phyloP scores from a whole-genome alignment of 2,113 vertebrate species.

The Strix uralensis region DNA sequence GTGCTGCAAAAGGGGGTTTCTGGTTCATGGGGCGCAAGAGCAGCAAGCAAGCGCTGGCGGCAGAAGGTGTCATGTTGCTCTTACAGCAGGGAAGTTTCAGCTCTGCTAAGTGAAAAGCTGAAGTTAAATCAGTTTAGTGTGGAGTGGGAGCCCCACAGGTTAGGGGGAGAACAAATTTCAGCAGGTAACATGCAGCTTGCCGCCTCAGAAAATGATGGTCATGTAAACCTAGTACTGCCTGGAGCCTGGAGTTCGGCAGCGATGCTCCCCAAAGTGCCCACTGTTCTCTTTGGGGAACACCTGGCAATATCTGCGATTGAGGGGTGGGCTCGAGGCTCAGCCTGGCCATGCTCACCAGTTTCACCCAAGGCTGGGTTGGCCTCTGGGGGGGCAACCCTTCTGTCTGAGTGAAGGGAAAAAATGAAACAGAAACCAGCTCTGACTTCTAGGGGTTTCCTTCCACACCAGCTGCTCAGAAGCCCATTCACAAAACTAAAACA shows the following conservation, averaged over 20 bases:
- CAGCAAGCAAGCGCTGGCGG: no score
- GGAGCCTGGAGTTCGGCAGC: not conserved
- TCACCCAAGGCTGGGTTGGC: not conserved
- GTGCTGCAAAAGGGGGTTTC: rapidly evolving
- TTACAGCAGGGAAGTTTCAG: not conserved
- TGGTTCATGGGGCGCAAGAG: rapidly evolving
- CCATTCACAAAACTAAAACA: slow-evolving; percentile 1
- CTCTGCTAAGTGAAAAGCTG: not conserved
- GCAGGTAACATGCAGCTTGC: rapidly evolving
- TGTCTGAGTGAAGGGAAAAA: not conserved
- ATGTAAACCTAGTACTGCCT: not conserved
- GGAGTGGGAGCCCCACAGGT: not conserved
- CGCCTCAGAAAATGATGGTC: not conserved
- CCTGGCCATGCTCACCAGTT: rapidly evolving
- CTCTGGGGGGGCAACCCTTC: not conserved
- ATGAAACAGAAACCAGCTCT: not conserved
- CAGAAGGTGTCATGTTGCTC: not conserved
- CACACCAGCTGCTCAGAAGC: not conserved
- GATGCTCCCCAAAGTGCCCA: rapidly evolving
- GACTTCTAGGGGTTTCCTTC: not conserved
- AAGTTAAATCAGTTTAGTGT: no score
- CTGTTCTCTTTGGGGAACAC: not conserved
- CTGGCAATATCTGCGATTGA: not conserved
- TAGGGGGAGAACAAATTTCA: not conserved
- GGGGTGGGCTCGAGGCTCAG: not conserved